Conservation (phyloP, 2,113 vertebrate genomes). For the Gambusia holbrooki region DNA sequence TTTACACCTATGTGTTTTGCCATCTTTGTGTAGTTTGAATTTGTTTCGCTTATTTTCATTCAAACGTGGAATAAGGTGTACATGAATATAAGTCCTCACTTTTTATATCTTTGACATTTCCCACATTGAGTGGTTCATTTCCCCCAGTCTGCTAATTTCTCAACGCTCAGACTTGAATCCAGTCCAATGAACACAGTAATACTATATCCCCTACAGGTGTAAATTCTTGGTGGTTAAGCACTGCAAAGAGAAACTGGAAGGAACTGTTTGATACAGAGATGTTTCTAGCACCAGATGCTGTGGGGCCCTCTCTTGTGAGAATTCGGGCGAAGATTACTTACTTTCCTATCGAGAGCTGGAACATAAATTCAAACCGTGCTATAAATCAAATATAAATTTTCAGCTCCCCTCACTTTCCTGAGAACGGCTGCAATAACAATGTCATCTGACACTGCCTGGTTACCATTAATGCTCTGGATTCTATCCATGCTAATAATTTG, state of each 20-base stretch:
- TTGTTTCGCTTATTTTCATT: background rate
- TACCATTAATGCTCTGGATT: slow-evolving; percentile 74
- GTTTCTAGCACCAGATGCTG: slow-evolving; percentile 75
- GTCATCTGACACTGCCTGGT: slow-evolving; percentile 76
- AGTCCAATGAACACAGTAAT: slow-evolving; percentile 72
- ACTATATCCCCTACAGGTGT: slow-evolving; percentile 77
- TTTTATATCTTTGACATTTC: slow-evolving; percentile 25
- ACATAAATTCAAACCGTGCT: slow-evolving; percentile 76
- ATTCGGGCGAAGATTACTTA: slow-evolving; percentile 68
- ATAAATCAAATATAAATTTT: slow-evolving; percentile 82
- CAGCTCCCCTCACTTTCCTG: slow-evolving; percentile 71
- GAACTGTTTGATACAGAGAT: slow-evolving; percentile 67
- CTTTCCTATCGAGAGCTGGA: slow-evolving; percentile 69
- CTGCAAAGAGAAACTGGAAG: slow-evolving; percentile 41
- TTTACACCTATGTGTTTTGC: background rate
- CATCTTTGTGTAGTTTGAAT: background rate
- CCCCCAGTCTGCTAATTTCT: slow-evolving; percentile 56
- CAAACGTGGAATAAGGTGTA: background rate
- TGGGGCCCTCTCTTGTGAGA: slow-evolving; percentile 63
- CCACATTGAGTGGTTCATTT: slow-evolving; percentile 65
- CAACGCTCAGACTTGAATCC: slow-evolving; percentile 63
- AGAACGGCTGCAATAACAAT: slow-evolving; percentile 78
- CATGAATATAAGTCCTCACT: background rate
- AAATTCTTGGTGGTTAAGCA: slow-evolving; percentile 69
- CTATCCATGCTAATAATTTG: slow-evolving; percentile 72